Percentiles rank a stretch among this genome's conserved stretches.
phyloP scores from a whole-genome alignment of 2,888 invertebrate species.

The Podabrus alpinus region DNA sequence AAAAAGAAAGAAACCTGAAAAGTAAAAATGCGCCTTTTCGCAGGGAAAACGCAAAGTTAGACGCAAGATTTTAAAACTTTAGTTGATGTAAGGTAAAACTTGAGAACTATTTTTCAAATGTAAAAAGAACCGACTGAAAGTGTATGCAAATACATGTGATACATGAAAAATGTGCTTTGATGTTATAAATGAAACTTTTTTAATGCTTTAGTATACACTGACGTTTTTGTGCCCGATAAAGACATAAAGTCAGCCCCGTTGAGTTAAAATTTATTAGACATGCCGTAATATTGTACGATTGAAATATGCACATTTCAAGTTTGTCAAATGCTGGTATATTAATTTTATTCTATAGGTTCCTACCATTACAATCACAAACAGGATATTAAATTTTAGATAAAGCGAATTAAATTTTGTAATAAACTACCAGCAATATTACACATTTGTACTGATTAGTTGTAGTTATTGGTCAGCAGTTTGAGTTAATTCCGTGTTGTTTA shows the following conservation, averaged over 20 bases:
- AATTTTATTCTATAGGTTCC: neutral
- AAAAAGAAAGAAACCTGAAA: no score
- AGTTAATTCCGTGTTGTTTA: constrained; percentile 5
- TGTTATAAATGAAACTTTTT: neutral
- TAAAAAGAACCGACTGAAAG: neutral
- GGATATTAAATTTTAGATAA: constrained; percentile 15
- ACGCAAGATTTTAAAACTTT: neutral
- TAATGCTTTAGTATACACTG: neutral
- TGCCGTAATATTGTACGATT: neutral
- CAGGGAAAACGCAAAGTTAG: no score
- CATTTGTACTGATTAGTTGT: constrained; percentile 10
- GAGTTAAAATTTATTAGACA: neutral
- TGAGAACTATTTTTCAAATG: neutral
- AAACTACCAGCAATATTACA: neutral
- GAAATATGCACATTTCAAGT: neutral
- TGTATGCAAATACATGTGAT: neutral
- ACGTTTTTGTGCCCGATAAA: neutral
- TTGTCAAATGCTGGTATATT: constrained; percentile 1
- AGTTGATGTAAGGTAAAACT: neutral
- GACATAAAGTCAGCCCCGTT: neutral
- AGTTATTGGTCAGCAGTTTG: constrained; percentile 9
- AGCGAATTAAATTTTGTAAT: constrained; percentile 7
- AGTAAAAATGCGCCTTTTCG: no score
- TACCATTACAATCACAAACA: constrained; percentile 4
- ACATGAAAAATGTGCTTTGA: neutral